Conservation (phyloP, 2,888 invertebrate genomes). For the Herminia tarsipennalis region DNA sequence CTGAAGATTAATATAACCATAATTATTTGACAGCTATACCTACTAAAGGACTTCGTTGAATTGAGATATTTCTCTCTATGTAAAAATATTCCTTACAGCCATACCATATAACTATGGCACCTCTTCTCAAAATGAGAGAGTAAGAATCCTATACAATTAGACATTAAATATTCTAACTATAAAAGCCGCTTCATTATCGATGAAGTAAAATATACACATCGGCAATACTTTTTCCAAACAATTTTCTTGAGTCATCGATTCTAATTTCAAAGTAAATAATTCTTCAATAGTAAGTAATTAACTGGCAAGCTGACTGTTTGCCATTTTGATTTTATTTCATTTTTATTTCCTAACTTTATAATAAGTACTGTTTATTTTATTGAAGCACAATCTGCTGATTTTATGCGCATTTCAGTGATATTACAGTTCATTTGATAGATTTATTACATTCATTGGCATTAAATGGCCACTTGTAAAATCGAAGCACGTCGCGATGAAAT, state of each 20-base stretch:
- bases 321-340: conserved; percentile 41
- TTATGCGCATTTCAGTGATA: conserved; percentile 12
- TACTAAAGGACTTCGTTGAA: too few relatives aligned
- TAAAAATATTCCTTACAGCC: too few relatives aligned
- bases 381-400: conserved; percentile 15
- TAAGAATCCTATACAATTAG: too few relatives aligned
- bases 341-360: too few relatives aligned
- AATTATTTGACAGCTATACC: too few relatives aligned
- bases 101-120: too few relatives aligned
- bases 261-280: conserved; percentile 54
- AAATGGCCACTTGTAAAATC: conserved; percentile 1
- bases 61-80: too few relatives aligned
- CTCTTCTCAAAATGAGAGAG: too few relatives aligned
- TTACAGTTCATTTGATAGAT: conserved; percentile 1
- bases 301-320: conserved; percentile 41
- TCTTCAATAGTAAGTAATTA: conserved; percentile 54
- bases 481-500: background rate
- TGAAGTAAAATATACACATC: too few relatives aligned
- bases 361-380: conserved; percentile 18
- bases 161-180: conserved; percentile 8
- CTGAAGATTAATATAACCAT: too few relatives aligned
- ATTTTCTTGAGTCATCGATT: conserved; percentile 30
- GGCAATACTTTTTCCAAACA: too few relatives aligned
- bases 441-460: conserved; percentile 9
- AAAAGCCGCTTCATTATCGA: conserved; percentile 9